Conservation (phyloP, 2,113 vertebrate species). For the Chionomys nivalis region DNA sequence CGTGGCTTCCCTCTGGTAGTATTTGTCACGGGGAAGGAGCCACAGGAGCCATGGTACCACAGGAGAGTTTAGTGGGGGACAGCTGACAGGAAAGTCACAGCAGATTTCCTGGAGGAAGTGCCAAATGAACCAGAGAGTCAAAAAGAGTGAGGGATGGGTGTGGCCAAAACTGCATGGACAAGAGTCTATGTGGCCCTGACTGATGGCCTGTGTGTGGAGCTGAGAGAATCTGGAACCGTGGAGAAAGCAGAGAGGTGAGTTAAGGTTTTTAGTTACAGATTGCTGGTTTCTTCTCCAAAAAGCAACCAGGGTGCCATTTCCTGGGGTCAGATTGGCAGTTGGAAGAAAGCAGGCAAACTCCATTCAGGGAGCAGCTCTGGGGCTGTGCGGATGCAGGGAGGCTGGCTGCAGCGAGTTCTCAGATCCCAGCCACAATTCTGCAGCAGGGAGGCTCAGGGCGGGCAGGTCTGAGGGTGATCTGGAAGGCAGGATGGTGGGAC, state of each 20-base stretch:
- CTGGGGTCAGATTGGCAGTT: background rate
- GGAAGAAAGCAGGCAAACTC: background rate
- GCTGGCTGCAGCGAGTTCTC: too few relatives aligned
- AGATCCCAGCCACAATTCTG: background rate
- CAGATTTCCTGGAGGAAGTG: conserved; percentile 27
- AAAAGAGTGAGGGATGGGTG: background rate
- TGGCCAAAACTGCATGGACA: background rate
- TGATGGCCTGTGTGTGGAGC: rapidly evolving
- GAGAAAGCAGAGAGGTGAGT: background rate
- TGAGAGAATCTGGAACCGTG: background rate
- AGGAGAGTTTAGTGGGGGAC: background rate
- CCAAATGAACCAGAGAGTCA: background rate
- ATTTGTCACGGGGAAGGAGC: background rate
- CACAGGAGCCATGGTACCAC: too few relatives aligned
- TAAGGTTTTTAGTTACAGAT: background rate
- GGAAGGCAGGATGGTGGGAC: too few relatives aligned
- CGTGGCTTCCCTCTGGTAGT: background rate
- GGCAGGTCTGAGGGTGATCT: background rate
- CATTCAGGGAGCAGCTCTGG: background rate
- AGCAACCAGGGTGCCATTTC: background rate
- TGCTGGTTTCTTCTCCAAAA: background rate
- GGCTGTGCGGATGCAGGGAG: background rate
- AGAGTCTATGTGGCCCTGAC: background rate
- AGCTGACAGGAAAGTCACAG: background rate
- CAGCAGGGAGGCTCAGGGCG: background rate